Evolutionary conservation across 2,113 vertebrate genomes (phyloP).

Genomic region (Sceloporus tristichus): DNA sequence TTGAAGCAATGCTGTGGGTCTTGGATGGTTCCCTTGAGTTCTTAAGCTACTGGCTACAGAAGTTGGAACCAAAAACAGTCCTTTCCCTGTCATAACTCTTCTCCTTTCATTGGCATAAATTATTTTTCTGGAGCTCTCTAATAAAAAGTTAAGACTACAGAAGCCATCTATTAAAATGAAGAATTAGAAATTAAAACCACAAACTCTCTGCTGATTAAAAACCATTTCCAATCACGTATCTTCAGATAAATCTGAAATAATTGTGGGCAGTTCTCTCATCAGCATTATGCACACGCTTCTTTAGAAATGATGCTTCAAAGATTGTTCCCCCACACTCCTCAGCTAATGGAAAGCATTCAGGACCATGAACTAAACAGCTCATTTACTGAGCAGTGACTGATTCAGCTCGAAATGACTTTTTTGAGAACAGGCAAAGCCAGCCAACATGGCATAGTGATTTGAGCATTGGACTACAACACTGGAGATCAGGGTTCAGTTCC

Average conservation of each 20-base stretch:
- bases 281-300: conserved; percentile 20
- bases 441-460: too few species aligned
- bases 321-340: neutral
- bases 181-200: conserved; percentile 23
- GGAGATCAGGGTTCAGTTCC: too few species aligned
- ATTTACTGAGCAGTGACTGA: neutral
- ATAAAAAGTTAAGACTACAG: conserved; percentile 10
- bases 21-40: conserved; percentile 36
- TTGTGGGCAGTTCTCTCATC: neutral
- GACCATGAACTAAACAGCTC: neutral
- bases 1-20: conserved; percentile 34
- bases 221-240: conserved; percentile 28
- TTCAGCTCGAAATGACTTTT: neutral
- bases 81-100: conserved; percentile 7
- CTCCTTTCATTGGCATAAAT: conserved; percentile 37
- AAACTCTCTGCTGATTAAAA: conserved; percentile 14
- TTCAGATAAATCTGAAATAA: conserved; percentile 40
- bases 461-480: too few species aligned
- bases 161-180: conserved; percentile 41
- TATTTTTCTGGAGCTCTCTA: conserved; percentile 39
- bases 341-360: neutral
- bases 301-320: conserved; percentile 24
- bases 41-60: conserved; percentile 41
- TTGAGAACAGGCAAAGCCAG: neutral
- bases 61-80: neutral